phyloP scores from a whole-genome alignment of 2,888 invertebrate species.

The Eucera pruinosa region DNA sequence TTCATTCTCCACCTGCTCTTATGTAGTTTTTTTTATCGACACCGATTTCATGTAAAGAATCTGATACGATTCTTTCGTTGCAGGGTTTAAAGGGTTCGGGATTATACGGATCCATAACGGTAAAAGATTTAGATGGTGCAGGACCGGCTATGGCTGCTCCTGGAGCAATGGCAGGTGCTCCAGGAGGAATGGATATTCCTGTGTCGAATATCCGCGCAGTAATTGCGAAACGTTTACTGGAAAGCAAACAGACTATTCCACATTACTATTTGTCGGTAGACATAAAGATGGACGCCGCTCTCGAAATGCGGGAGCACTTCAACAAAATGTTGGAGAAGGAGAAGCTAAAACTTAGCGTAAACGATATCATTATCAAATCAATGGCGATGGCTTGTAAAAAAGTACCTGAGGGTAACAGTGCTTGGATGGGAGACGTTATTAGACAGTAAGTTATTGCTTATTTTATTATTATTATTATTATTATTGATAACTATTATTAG shows the following conservation, averaged over 20 bases:
- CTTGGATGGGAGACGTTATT: slow-evolving; percentile 97
- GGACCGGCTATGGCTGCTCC: slow-evolving; percentile 71
- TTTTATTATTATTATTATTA: too few relatives aligned
- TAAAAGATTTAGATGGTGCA: slow-evolving; percentile 90
- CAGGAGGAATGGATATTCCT: slow-evolving; percentile 91
- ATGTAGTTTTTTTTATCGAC: too few relatives aligned
- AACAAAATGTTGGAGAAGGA: slow-evolving; percentile 93
- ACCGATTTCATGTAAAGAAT: too few relatives aligned
- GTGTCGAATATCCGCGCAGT: slow-evolving; percentile 93
- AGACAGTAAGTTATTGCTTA: slow-evolving; percentile 90
- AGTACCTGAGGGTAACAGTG: slow-evolving; percentile 97
- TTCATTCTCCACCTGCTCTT: too few relatives aligned
- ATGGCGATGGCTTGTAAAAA: slow-evolving; percentile 94
- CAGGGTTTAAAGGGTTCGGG: slow-evolving; percentile 88
- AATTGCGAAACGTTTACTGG: slow-evolving; percentile 94
- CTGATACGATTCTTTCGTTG: neutral
- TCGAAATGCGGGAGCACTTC: slow-evolving; percentile 90
- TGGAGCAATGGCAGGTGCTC: slow-evolving; percentile 82
- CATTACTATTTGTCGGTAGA: slow-evolving; percentile 98
- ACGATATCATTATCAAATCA: slow-evolving; percentile 98
- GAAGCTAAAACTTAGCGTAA: slow-evolving; percentile 94
- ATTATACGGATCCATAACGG: slow-evolving; percentile 92
- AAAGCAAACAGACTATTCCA: slow-evolving; percentile 97
- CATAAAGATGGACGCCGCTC: slow-evolving; percentile 90
- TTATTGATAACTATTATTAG: too few relatives aligned